phyloP scores from a whole-genome alignment of 2,797 vertebrate species.

The Phaenicophaeus curvirostris region DNA sequence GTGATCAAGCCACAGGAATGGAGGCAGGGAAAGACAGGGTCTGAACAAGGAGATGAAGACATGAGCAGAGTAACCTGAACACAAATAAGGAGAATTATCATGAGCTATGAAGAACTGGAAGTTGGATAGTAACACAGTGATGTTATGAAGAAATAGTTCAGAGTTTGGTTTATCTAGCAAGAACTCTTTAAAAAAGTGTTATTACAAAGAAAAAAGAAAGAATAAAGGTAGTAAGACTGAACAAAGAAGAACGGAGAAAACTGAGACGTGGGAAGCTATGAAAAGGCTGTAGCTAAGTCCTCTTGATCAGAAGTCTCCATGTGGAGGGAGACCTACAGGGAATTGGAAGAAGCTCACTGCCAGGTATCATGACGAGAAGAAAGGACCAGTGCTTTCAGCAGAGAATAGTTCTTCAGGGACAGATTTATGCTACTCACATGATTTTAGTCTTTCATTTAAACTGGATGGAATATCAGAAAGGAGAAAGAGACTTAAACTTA shows the following conservation, averaged over 20 bases:
- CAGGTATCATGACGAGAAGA: background rate
- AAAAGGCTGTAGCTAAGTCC: background rate
- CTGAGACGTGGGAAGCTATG: background rate
- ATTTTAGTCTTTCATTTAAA: slow-evolving; percentile 23
- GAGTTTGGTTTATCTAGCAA: background rate
- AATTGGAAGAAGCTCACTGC: background rate
- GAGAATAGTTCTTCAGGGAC: background rate
- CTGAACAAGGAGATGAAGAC: background rate
- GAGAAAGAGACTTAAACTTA: background rate
- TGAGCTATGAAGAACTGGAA: background rate
- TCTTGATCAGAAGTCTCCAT: background rate
- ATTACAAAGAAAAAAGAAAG: background rate
- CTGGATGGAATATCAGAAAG: background rate
- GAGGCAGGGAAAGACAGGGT: background rate
- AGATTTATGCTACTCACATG: background rate
- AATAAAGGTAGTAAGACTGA: background rate
- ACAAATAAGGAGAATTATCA: background rate
- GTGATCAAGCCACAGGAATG: background rate
- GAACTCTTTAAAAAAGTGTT: background rate
- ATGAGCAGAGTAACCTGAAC: background rate
- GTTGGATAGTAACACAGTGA: background rate
- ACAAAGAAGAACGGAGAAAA: background rate
- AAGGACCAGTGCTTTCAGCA: background rate
- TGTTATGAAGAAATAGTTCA: background rate
- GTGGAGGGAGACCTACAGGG: background rate